These are phyloP conservation scores for Ischnura elegans DNA, from an alignment of 2,888 invertebrate species.

Conservation along the genomic window DNA sequence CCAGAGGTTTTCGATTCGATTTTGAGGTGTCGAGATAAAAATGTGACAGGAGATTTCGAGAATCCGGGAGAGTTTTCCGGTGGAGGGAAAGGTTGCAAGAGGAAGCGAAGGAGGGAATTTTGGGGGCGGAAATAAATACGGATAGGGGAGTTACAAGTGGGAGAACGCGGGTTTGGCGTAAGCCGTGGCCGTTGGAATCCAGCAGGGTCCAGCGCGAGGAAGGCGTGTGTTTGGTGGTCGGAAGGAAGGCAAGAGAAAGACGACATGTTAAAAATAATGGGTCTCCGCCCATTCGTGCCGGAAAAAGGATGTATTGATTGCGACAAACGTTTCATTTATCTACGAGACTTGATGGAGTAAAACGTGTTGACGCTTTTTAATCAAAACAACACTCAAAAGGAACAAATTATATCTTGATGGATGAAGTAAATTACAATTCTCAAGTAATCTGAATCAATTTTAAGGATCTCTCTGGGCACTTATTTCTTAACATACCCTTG, in stretches of 20 bases:
- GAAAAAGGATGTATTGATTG: conserved; percentile 16
- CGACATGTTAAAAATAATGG: conserved; percentile 51
- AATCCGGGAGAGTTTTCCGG: not conserved
- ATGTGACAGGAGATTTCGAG: not conserved
- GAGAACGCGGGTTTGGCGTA: no score
- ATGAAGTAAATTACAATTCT: not conserved
- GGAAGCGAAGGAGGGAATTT: not conserved
- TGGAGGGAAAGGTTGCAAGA: not conserved
- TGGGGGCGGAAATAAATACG: not conserved
- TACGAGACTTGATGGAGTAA: not conserved
- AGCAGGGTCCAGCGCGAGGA: not conserved
- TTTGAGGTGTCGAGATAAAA: not conserved
- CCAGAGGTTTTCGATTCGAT: conserved; percentile 1
- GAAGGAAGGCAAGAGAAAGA: conserved; percentile 50
- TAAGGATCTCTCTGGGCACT: not conserved
- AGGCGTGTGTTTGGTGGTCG: not conserved
- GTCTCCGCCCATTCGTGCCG: conserved; percentile 39
- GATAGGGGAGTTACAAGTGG: not conserved
- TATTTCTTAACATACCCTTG: not conserved
- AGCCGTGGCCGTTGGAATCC: conserved; percentile 32
- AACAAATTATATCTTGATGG: not conserved
- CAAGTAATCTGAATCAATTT: not conserved
- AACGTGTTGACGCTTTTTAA: not conserved
- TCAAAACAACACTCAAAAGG: not conserved
- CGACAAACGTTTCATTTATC: not conserved